phyloP scores from a whole-genome alignment of 2,888 invertebrate species.

The Calephelis perditalis region DNA sequence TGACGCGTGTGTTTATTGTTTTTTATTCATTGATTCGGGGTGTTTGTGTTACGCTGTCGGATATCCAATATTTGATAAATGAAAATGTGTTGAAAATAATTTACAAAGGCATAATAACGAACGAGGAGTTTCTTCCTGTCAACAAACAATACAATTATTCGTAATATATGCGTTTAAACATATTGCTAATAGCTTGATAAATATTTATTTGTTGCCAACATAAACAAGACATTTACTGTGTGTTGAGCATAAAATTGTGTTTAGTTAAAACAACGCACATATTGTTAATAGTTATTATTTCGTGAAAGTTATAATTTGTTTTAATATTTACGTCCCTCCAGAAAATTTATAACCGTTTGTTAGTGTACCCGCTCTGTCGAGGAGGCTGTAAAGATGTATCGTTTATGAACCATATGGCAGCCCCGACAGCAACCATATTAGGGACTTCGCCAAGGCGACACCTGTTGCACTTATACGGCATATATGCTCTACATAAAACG shows the following conservation, averaged over 20 bases:
- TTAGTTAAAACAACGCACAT: neutral
- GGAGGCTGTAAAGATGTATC: constrained; percentile 58
- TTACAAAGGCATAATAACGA: constrained; percentile 7
- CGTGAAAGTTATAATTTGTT: constrained; percentile 11
- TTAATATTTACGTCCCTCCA: constrained; percentile 33
- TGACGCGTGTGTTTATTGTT: constrained; percentile 21
- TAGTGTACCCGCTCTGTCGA: constrained; percentile 41
- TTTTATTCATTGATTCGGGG: constrained; percentile 18
- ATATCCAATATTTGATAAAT: constrained; percentile 13
- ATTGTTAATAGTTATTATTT: neutral
- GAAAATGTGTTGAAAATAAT: constrained; percentile 26
- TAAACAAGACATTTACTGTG: constrained; percentile 12
- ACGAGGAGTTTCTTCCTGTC: constrained; percentile 20
- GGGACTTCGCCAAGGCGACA: constrained; percentile 72
- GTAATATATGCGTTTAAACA: constrained; percentile 21
- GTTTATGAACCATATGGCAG: constrained; percentile 70
- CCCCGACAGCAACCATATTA: constrained; percentile 62
- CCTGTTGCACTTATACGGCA: constrained; percentile 77
- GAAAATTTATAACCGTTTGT: constrained; percentile 41
- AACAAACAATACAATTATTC: constrained; percentile 16
- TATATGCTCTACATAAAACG: constrained; percentile 65
- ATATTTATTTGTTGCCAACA: constrained; percentile 15
- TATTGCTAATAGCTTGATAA: constrained; percentile 21
- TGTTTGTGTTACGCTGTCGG: constrained; percentile 11
- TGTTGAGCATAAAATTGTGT: constrained; percentile 15